These are phyloP conservation scores for Drosophila busckii DNA, from an alignment of 1,140 invertebrate species.

Conservation along the genomic window DNA sequence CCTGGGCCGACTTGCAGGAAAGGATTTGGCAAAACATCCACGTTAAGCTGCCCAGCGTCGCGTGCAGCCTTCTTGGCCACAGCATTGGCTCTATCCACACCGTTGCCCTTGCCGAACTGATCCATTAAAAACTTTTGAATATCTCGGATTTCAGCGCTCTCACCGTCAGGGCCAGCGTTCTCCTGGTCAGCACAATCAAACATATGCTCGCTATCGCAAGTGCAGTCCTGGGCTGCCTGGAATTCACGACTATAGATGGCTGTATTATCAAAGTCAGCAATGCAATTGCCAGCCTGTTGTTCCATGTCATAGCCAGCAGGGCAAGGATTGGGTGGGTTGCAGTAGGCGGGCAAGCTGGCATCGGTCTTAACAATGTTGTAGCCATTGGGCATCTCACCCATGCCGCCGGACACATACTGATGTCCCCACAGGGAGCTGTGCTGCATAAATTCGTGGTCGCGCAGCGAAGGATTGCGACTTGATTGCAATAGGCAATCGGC, in stretches of 20 bases:
- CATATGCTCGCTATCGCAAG: slow-evolving; percentile 99
- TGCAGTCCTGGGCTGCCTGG: slow-evolving; percentile 95
- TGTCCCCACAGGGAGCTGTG: slow-evolving; percentile 93
- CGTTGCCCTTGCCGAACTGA: slow-evolving; percentile 78
- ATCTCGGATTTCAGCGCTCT: slow-evolving; percentile 70
- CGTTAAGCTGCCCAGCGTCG: slow-evolving; percentile 80
- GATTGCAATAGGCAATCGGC: slow-evolving; percentile 46
- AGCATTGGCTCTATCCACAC: slow-evolving; percentile 83
- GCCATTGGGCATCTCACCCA: slow-evolving; percentile 84
- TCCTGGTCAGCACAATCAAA: slow-evolving; percentile 88
- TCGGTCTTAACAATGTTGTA: slow-evolving; percentile 93
- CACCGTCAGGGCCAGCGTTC: slow-evolving; percentile 55
- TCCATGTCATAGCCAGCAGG: slow-evolving; percentile 89
- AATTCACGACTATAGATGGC: slow-evolving; percentile 96
- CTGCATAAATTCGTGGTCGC: slow-evolving; percentile 94
- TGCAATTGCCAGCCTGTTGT: slow-evolving; percentile 88
- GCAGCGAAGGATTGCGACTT: slow-evolving; percentile 84
- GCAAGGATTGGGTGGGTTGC: slow-evolving; percentile 99
- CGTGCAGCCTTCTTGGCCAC: slow-evolving; percentile 86
- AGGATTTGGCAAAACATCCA: slow-evolving; percentile 81
- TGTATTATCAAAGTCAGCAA: slow-evolving; percentile 95
- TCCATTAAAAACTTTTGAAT: slow-evolving; percentile 81
- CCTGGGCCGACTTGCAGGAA: slow-evolving; percentile 83
- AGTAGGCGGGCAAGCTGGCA: slow-evolving; percentile 96
- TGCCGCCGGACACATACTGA: slow-evolving; percentile 88